phyloP scores from a whole-genome alignment of 2,113 vertebrate genomes.

The Albula goreensis region DNA sequence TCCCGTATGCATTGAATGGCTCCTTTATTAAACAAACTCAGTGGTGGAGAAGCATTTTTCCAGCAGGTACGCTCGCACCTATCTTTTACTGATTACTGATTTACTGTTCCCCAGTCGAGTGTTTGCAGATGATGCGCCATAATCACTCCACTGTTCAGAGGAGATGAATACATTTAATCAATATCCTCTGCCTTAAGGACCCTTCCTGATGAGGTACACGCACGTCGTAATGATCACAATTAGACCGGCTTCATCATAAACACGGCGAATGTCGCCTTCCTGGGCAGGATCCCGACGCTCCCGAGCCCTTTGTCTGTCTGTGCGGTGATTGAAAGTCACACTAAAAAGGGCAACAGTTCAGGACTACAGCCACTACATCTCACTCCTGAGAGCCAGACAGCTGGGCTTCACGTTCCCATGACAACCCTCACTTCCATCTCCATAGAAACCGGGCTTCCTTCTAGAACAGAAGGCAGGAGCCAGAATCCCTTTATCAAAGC shows the following conservation, averaged over 20 bases:
- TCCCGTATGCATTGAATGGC: neutral
- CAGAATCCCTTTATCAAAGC: slow-evolving; percentile 3
- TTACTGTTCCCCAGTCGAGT: neutral
- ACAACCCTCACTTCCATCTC: slow-evolving; percentile 39
- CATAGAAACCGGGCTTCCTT: slow-evolving; percentile 31
- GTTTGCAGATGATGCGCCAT: neutral
- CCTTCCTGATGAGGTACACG: neutral
- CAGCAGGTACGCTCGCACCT: neutral
- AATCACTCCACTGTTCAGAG: neutral
- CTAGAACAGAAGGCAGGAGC: slow-evolving; percentile 4
- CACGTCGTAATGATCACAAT: neutral
- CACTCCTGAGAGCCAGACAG: slow-evolving; percentile 31
- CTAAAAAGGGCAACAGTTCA: slow-evolving; percentile 42
- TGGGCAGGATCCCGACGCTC: neutral
- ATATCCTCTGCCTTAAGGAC: slow-evolving; percentile 1
- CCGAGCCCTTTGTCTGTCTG: slow-evolving; percentile 9
- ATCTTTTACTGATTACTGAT: neutral
- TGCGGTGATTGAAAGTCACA: slow-evolving; percentile 25
- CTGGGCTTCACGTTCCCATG: slow-evolving; percentile 46
- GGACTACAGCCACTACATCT: slow-evolving; percentile 30
- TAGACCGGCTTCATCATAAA: neutral
- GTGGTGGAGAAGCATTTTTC: neutral
- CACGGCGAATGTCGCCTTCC: neutral
- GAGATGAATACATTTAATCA: slow-evolving; percentile 6
- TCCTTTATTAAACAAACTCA: neutral